Evolutionary conservation across 2,888 invertebrate genomes (phyloP).

Genomic region (Poecilobothrus nobilitatus): DNA sequence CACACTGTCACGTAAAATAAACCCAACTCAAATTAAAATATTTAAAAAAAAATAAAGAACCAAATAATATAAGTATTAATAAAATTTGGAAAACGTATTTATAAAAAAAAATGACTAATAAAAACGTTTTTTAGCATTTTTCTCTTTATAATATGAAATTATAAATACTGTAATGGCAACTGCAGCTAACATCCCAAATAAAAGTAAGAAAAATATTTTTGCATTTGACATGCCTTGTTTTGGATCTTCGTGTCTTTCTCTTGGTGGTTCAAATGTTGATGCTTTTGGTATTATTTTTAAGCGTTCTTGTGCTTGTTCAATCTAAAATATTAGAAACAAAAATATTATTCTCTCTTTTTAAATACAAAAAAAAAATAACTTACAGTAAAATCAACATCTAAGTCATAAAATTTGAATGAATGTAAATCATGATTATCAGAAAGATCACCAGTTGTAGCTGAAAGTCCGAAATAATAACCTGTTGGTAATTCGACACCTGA

Average conservation of each 20-base stretch:
- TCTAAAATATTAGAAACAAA: conserved; percentile 24
- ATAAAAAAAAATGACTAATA: conserved; percentile 27
- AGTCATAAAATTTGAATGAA: conserved; percentile 83
- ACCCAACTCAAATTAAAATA: too few species aligned
- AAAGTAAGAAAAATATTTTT: conserved; percentile 80
- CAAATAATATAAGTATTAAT: too few species aligned
- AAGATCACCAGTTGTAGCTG: conserved; percentile 94
- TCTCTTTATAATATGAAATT: conserved; percentile 89
- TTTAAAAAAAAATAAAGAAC: too few species aligned
- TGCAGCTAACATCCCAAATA: conserved; percentile 72
- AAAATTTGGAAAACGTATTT: too few species aligned
- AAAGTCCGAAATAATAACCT: conserved; percentile 87
- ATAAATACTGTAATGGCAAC: conserved; percentile 78
- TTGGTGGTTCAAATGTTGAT: conserved; percentile 77
- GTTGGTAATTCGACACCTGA: conserved; percentile 86
- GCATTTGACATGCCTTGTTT: conserved; percentile 83
- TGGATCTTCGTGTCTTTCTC: conserved; percentile 83
- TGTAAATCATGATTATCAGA: conserved; percentile 94
- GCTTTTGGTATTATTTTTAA: conserved; percentile 83
- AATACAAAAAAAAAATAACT: conserved; percentile 1
- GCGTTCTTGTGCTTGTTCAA: conserved; percentile 50
- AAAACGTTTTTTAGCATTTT: conserved; percentile 79
- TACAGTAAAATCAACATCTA: conserved; percentile 63
- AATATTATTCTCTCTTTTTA: neutral
- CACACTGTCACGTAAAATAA: too few species aligned